phyloP scores from a whole-genome alignment of 2,113 vertebrate genomes.

The Strix aluco region DNA sequence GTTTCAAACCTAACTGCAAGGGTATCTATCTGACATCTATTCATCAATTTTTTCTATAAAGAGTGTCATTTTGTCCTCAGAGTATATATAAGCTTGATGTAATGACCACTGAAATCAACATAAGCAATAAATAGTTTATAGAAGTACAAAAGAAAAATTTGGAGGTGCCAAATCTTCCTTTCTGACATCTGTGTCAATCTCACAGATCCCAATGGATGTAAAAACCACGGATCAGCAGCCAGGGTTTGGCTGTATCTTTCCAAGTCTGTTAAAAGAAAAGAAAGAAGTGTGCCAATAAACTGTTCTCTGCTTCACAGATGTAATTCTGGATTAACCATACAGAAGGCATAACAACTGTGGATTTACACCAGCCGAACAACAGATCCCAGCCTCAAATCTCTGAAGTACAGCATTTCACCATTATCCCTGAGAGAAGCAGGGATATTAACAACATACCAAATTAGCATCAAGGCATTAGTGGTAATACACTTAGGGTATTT shows the following conservation, averaged over 20 bases:
- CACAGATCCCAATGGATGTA: background rate
- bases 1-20: background rate
- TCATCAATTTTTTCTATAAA: background rate
- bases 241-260: background rate
- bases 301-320: background rate
- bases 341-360: background rate
- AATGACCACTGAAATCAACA: background rate
- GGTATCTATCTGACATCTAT: background rate
- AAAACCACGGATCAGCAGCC: background rate
- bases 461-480: constrained; percentile 58
- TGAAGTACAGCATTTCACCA: constrained; percentile 33
- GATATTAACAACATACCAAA: constrained; percentile 42
- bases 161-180: background rate
- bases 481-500: constrained; percentile 44
- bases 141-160: background rate
- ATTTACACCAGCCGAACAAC: background rate
- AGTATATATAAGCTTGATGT: background rate
- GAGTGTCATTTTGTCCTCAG: background rate
- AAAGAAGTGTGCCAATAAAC: background rate
- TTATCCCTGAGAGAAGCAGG: background rate
- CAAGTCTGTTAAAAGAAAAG: background rate
- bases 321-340: background rate
- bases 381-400: background rate
- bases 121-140: background rate
- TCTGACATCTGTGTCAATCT: background rate